phyloP scores from a whole-genome alignment of 2,888 invertebrate species.

The Caenorhabditis sp. region DNA sequence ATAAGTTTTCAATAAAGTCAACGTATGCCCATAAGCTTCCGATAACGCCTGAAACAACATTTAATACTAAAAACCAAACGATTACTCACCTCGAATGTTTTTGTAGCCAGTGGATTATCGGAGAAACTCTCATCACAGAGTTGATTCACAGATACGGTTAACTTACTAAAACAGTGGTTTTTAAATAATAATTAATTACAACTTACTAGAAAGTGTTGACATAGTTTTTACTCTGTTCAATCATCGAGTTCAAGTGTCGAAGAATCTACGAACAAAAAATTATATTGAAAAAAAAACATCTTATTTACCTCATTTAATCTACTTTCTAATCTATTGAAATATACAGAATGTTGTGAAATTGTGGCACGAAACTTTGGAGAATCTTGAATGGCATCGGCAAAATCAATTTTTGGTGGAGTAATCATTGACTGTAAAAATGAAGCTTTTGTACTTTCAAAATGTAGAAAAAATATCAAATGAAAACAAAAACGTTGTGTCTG shows the following conservation, averaged over 20 bases:
- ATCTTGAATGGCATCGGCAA: conserved; percentile 43
- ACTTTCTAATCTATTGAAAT: conserved; percentile 51
- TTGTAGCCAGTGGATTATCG: conserved; percentile 77
- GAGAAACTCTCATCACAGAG: conserved; percentile 83
- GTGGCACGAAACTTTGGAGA: conserved; percentile 46
- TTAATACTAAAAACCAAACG: not conserved
- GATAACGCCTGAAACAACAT: conserved; percentile 48
- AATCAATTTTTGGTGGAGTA: conserved; percentile 34
- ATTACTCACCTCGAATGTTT: conserved; percentile 32
- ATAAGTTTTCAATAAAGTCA: conserved; percentile 37
- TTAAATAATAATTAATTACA: not conserved
- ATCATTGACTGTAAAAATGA: not conserved
- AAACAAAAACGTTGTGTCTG: not conserved
- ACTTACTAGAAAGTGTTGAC: conserved; percentile 88
- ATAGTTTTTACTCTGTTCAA: conserved; percentile 89
- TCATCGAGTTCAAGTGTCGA: conserved; percentile 87
- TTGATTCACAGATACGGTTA: conserved; percentile 85
- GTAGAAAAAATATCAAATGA: not conserved
- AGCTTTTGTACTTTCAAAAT: not conserved
- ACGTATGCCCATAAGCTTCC: conserved; percentile 63
- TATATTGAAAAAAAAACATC: not conserved
- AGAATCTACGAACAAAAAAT: conserved; percentile 75
- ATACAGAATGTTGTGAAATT: conserved; percentile 42
- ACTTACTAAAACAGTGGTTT: conserved; percentile 72
- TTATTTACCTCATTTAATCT: conserved; percentile 55